Percentiles rank a stretch among this genome's conserved stretches.
Evolutionary conservation across 1,140 invertebrate species (phyloP).

Genomic region (Radopholus similis): DNA sequence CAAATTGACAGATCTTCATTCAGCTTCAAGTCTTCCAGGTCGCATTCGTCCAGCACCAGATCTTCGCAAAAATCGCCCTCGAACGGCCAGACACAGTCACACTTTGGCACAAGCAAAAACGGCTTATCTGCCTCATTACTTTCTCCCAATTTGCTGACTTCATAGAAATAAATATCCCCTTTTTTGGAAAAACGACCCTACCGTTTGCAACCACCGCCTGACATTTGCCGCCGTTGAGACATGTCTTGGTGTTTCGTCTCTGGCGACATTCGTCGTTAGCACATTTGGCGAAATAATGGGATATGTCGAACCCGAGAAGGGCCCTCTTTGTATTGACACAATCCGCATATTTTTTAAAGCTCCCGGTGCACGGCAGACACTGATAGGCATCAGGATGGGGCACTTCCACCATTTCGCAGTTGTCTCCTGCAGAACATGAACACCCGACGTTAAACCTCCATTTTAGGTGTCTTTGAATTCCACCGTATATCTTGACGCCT

Average conservation of each 20-base stretch:
- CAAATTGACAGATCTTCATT: not conserved
- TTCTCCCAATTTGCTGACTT: not conserved
- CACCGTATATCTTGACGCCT: conserved; percentile 2
- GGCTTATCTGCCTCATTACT: not conserved
- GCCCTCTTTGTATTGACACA: not conserved
- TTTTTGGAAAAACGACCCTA: not conserved
- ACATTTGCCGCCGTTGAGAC: conserved; percentile 18
- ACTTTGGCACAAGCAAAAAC: conserved; percentile 26
- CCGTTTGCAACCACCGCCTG: not conserved
- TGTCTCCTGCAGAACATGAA: conserved; percentile 1
- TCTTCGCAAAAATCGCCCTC: conserved; percentile 31
- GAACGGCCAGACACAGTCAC: conserved; percentile 14
- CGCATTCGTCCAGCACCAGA: conserved; percentile 16
- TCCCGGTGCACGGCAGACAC: not conserved
- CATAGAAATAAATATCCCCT: not conserved
- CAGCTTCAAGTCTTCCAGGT: not conserved
- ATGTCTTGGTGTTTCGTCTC: no score
- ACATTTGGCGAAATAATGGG: not conserved
- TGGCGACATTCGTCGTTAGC: not conserved
- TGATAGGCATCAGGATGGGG: not conserved
- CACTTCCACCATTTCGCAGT: not conserved
- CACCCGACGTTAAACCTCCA: no score
- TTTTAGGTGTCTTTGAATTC: not conserved
- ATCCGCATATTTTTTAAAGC: not conserved
- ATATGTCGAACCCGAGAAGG: not conserved